phyloP scores from a whole-genome alignment of 2,797 vertebrate genomes.

The Heterohyrax brucei region DNA sequence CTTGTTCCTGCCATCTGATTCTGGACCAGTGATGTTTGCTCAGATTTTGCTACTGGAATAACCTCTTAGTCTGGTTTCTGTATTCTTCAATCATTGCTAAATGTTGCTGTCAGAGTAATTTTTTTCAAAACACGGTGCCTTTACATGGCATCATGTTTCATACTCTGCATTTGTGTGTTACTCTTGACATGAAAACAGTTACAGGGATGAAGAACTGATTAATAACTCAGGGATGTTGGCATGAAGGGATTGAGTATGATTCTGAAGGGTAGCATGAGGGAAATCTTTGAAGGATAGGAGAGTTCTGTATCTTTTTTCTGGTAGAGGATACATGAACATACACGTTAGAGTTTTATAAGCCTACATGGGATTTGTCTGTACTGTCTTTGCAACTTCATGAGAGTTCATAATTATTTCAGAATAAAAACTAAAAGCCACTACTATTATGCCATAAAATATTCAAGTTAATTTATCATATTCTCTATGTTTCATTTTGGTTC shows the following conservation, averaged over 20 bases:
- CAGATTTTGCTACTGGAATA: background rate
- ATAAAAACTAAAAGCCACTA: background rate
- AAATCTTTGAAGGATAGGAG: background rate
- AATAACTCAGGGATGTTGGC: background rate
- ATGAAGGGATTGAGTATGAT: background rate
- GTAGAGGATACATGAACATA: background rate
- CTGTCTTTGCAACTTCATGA: background rate
- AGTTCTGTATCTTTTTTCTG: background rate
- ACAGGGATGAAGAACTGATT: background rate
- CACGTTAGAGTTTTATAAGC: background rate
- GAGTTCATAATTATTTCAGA: background rate
- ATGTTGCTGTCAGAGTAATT: background rate
- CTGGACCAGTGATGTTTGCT: background rate
- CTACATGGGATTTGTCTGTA: background rate
- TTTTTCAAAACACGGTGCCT: background rate
- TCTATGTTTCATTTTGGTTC: background rate
- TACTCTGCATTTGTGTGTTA: background rate
- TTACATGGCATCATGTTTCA: background rate
- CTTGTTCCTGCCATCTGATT: background rate
- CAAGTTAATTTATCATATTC: background rate
- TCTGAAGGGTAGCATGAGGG: background rate
- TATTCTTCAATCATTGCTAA: background rate
- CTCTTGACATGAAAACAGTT: background rate
- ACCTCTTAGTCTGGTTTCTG: background rate
- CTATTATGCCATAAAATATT: background rate